Evolutionary conservation across 1,140 invertebrate genomes (phyloP).

Genomic region (Brachionus rubens): DNA sequence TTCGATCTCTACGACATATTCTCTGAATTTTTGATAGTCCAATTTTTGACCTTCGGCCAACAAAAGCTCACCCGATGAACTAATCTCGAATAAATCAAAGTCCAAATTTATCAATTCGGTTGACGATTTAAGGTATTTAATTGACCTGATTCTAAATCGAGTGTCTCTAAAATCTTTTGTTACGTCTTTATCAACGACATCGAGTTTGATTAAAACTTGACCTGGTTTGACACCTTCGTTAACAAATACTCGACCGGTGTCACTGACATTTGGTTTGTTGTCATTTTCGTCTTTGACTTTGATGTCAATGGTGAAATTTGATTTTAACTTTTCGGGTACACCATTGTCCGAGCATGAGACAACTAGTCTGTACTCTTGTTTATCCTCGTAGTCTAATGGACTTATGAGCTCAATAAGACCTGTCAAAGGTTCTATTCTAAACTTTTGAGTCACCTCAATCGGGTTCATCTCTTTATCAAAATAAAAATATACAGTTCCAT

Average conservation of each 20-base stretch:
- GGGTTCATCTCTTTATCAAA: conserved; percentile 1
- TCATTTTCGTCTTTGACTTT: conserved; percentile 30
- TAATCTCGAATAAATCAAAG: neutral
- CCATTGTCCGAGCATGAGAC: conserved; percentile 40
- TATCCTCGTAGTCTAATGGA: conserved; percentile 32
- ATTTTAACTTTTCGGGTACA: neutral
- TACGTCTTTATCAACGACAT: neutral
- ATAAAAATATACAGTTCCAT: conserved; percentile 29
- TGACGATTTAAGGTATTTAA: conserved; percentile 1
- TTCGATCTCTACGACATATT: conserved; percentile 29
- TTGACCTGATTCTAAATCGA: neutral
- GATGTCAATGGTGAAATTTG: neutral
- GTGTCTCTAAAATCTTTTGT: neutral
- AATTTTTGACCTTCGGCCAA: neutral
- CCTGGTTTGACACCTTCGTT: neutral
- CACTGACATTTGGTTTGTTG: conserved; percentile 14
- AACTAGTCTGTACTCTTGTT: neutral
- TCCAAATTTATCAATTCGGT: neutral
- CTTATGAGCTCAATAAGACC: neutral
- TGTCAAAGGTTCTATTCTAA: conserved; percentile 31
- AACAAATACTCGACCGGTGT: neutral
- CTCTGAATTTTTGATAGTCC: conserved; percentile 11
- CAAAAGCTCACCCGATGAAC: neutral
- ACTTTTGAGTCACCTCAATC: conserved; percentile 3
- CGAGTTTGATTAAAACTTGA: neutral